Conservation (phyloP, 2,113 vertebrate species). For the Lichenostomus cassidix region DNA sequence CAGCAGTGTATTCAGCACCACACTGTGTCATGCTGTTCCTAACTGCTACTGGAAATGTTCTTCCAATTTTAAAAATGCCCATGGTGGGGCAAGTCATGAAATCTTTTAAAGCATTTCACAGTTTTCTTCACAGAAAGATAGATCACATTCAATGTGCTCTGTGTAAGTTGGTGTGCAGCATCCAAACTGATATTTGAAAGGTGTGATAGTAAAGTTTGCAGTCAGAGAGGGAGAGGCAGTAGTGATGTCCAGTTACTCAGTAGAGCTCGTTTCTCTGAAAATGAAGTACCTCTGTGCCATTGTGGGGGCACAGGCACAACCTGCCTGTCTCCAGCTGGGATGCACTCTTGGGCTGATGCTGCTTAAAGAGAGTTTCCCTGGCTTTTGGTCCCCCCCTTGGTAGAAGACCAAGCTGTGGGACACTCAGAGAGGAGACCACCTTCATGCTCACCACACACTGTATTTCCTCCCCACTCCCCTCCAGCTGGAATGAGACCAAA, state of each 20-base stretch:
- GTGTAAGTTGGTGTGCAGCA: background rate
- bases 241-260: background rate
- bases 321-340: background rate
- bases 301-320: accelerated
- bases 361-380: background rate
- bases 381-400: background rate
- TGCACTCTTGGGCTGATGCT: background rate
- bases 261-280: background rate
- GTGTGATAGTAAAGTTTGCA: background rate
- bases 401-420: background rate
- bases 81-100: background rate
- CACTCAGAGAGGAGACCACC: background rate
- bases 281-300: background rate
- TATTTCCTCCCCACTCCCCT: background rate
- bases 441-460: accelerated
- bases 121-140: background rate
- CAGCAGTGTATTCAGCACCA: background rate
- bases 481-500: background rate
- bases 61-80: background rate
- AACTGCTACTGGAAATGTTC: background rate
- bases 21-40: background rate
- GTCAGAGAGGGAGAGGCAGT: background rate
- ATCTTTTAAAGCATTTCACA: background rate
- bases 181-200: background rate
- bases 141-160: background rate